A percentile compares a stretch with the other conserved stretches of the same genome.
These are phyloP conservation scores for Neomonachus schauinslandi DNA, from an alignment of 2,113 vertebrate genomes.

Conservation along the genomic window DNA sequence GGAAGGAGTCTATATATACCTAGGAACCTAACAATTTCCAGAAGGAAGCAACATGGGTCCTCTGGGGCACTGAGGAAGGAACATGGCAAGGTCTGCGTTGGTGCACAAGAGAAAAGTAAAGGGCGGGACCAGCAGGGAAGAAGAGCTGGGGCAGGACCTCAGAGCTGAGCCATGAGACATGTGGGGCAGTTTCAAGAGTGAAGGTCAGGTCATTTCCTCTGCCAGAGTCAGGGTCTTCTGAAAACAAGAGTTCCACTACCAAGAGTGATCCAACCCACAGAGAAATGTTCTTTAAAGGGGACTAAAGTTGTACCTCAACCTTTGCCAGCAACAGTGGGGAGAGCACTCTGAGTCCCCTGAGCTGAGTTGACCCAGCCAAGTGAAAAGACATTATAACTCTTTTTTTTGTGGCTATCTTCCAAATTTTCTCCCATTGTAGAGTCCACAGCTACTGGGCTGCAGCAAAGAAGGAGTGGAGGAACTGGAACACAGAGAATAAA, in stretches of 20 bases:
- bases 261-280: neutral
- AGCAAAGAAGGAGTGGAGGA: neutral
- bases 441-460: neutral
- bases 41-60: neutral
- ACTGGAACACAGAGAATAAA: neutral
- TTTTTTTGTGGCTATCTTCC: neutral
- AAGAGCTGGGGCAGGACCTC: neutral
- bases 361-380: neutral
- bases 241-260: neutral
- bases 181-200: neutral
- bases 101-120: neutral
- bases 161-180: neutral
- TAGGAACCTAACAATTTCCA: neutral
- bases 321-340: neutral
- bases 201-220: neutral
- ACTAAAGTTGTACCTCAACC: neutral
- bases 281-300: neutral
- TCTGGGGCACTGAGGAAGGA: neutral
- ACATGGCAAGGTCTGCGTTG: accelerated
- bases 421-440: neutral
- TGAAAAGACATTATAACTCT: neutral
- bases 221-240: neutral
- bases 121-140: no score
- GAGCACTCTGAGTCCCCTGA: neutral
- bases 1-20: neutral